Evolutionary conservation across 2,797 vertebrate species (phyloP), one percentile per base, ranked within the genome.

Genomic region (Varecia variegata): DNA sequence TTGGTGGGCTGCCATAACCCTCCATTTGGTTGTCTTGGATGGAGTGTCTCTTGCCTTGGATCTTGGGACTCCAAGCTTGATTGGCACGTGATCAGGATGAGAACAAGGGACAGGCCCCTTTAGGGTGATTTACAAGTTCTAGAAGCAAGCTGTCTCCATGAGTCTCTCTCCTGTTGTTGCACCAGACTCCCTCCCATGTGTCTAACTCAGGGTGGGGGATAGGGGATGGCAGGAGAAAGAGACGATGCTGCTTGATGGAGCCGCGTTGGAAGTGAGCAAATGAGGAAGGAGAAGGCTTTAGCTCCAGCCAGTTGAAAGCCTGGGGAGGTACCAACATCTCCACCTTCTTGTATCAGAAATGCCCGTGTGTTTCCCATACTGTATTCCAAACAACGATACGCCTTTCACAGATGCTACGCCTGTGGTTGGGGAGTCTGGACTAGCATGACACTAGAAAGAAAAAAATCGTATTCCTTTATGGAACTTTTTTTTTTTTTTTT

Each of bases 11-110:
- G 94, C 96, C 94, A 83, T 58, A 68, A n/a, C 47, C 50, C n/a
- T 88, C 91, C 79, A 18, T 94, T 96, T 95, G 90, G 77, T 88
- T 84, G 71, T 58, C 52, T 95, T 93, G 74, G 85, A 89, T 43
- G 18, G 65, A 65, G 14, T 82, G 17, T 81, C 52, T 95, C 38
- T 67, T 88, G 43, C 40, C 54, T 88, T 68, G 60, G 62, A 32
- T 91, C 65, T 94, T 86, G 58, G 32, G 89, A 67, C 47, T 47
- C 50, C 54, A 43, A 21, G 67, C 17, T 74, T 71, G 27, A 30
- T 43, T 85, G 79, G 43, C 45, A 25, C 43, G 68, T 43, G 52
- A 74, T 93, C 54, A 58, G 54, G 18, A 56, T 30, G 65, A 90
- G 62, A 60, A 87, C 4, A 43, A 73, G 68, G 73, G 45, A 6